Evolutionary conservation across 2,888 invertebrate species (phyloP).

Genomic region (Theodoxus fluviatilis): DNA sequence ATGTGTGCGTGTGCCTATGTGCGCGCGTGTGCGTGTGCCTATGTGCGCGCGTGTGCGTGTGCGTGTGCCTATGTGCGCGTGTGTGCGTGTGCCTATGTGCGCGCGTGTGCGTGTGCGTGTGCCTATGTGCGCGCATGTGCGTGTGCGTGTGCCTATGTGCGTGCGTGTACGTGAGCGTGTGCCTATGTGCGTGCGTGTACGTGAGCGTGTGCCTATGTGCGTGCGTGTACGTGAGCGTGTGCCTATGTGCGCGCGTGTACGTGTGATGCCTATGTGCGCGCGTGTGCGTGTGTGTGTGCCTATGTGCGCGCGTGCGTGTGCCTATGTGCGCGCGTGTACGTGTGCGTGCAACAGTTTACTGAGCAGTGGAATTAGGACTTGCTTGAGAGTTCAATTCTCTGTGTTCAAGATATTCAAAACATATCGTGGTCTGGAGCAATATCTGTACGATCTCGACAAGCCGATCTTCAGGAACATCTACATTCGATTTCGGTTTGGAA

Average conservation of each 20-base stretch:
- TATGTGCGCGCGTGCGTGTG: constrained; percentile 13
- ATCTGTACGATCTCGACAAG: no score
- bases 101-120: background rate
- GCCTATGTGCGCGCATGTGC: background rate
- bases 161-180: background rate
- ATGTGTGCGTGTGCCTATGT: background rate
- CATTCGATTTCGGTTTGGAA: no score
- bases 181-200: background rate
- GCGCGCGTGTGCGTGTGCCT: background rate
- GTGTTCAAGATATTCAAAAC: no score
- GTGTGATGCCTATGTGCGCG: background rate
- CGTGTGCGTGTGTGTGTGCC: constrained; percentile 13
- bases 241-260: constrained; percentile 9
- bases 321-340: background rate
- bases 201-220: background rate
- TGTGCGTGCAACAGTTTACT: background rate
- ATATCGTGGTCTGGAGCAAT: no score
- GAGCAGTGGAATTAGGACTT: no score
- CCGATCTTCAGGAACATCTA: no score
- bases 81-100: background rate
- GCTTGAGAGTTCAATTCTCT: no score
- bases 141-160: background rate
- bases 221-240: constrained; percentile 18
- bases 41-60: background rate
- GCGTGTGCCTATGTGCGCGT: background rate